These are phyloP conservation scores for Cacoxenus indagator DNA, from an alignment of 2,888 invertebrate genomes.

Conservation along the genomic window DNA sequence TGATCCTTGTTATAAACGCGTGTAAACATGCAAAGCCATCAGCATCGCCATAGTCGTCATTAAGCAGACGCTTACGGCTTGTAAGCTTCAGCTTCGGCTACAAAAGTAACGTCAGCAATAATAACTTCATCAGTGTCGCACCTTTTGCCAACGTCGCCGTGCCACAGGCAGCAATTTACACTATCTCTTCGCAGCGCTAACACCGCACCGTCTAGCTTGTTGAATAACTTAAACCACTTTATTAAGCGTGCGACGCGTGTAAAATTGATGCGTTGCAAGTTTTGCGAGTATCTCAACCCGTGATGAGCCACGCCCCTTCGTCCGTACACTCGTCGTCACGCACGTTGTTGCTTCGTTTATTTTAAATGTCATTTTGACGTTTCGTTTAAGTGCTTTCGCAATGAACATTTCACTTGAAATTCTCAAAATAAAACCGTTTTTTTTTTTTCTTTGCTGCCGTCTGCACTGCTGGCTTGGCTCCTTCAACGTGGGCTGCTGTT, in stretches of 20 bases:
- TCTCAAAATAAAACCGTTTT: slow-evolving; percentile 1
- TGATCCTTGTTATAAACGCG: slow-evolving; percentile 12
- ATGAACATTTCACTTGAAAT: slow-evolving; percentile 9
- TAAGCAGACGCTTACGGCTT: slow-evolving; percentile 19
- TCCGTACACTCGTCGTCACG: background rate
- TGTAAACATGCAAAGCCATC: slow-evolving; percentile 12
- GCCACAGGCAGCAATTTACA: background rate
- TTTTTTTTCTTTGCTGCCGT: background rate
- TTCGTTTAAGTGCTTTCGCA: slow-evolving; percentile 12
- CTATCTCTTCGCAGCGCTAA: background rate
- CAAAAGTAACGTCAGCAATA: background rate
- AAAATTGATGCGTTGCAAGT: slow-evolving; percentile 10
- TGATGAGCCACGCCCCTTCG: background rate
- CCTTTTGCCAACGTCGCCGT: background rate
- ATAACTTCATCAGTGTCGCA: background rate
- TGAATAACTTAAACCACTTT: slow-evolving; percentile 22
- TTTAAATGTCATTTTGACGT: slow-evolving; percentile 20
- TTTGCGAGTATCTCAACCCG: background rate
- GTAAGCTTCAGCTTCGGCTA: background rate
- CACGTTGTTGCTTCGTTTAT: background rate
- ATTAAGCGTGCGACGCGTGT: slow-evolving; percentile 19
- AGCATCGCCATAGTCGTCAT: slow-evolving; percentile 9
- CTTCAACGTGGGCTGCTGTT: background rate
- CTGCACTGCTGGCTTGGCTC: background rate
- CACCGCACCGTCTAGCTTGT: no score